Conservation (phyloP, 1,140 invertebrate genomes). For the honey bee (Apis mellifera) region DNA sequence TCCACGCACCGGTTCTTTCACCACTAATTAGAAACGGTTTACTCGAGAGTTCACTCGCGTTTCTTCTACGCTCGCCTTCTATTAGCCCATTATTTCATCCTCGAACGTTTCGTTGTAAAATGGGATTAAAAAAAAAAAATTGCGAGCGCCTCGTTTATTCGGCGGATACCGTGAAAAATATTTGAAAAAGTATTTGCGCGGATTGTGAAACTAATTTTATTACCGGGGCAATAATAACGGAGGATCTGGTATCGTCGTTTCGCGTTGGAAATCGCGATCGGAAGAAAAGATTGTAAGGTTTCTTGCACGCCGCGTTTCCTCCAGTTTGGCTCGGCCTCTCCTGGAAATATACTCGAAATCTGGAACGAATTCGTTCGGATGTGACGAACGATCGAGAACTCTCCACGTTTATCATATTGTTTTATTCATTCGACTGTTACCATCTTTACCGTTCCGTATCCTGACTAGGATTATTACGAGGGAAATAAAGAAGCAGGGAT, state of each 20-base stretch:
- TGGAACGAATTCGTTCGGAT: conserved; percentile 56
- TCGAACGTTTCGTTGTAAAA: conserved; percentile 11
- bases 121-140: background rate
- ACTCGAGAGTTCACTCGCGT: background rate
- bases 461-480: conserved; percentile 20
- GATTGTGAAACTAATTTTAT: conserved; percentile 57
- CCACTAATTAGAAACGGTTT: conserved; percentile 34
- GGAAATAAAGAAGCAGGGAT: conserved; percentile 9
- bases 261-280: conserved; percentile 44
- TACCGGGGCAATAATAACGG: conserved; percentile 20
- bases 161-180: conserved; percentile 14
- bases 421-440: conserved; percentile 62
- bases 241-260: background rate
- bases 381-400: conserved; percentile 61
- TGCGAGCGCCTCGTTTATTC: background rate
- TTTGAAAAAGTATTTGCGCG: background rate
- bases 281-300: conserved; percentile 30
- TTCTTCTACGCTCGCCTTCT: conserved; percentile 17
- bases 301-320: conserved; percentile 39
- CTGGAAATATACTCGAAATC: conserved; percentile 46
- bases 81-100: conserved; percentile 12
- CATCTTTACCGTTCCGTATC: conserved; percentile 50
- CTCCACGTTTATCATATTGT: conserved; percentile 63
- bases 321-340: conserved; percentile 28
- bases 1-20: conserved; percentile 25